Base-by-base conservation (phyloP, 92 coral and sea anemone species). In the Bergia sp. region DNA sequence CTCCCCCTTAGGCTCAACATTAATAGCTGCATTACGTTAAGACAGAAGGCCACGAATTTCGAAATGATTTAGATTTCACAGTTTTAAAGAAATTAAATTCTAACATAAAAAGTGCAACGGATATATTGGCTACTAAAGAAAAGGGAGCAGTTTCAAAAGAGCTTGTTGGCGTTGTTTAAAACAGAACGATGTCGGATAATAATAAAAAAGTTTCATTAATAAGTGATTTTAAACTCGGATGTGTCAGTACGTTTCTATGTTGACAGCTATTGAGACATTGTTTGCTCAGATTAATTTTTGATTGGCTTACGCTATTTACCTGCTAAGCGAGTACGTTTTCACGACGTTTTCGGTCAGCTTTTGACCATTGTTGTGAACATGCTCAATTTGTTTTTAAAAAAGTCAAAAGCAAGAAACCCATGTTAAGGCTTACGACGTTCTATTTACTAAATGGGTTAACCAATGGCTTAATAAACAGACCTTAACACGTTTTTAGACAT, bases 121-220 rank as follows among this genome's bases (percentile, higher is more conserved):
- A 37, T 71, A 71, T 71, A 20, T 71, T 71, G 76, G 76, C 21
- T 20, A 9, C 38, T 8, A 71, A 71, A n/a, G 76, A 71, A 71
- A 71, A 71, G 76, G 76, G 76, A 71, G 37, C 76, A 71, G 76
- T 71, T 71, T 71, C 76, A 71, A 71, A 20, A 71, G 37, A 71
- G 76, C 76, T 18, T 71, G 76, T 71, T 71, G 76, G 37, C 21
- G 37, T 71, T 71, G 76, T 71, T 71, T 37, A 71, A 71, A 71
- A 71, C 76, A 71, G 76, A n/a, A 71, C 21, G 41, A 21, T 23
- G 76, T 71, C n/a, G n/a, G 76, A 71, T 29, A 40, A 71, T n/a
- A 71, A 29, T 29, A 29, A 71, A 71, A 71, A 36, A 4, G 76
- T 71, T 71, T n/a, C 42, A 71, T 29, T 71, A 71, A 71, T 71